Conservation (phyloP, 1,140 invertebrate species). For the Homarus americanus region DNA sequence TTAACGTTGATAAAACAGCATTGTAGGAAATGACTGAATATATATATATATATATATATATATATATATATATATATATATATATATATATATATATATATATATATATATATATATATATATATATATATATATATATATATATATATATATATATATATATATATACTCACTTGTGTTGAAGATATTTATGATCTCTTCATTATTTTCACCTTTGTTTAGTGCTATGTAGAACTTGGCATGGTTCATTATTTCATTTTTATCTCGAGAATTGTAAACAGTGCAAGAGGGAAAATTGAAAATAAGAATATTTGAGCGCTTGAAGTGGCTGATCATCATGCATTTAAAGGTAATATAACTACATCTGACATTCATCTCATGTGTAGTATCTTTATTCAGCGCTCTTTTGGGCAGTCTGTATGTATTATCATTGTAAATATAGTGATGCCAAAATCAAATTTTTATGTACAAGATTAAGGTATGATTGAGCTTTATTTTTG, state of each 20-base stretch:
- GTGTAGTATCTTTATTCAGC: constrained; percentile 12
- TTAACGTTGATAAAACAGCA: no score
- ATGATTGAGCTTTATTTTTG: constrained; percentile 69
- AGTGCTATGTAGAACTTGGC: background rate
- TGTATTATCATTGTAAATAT: constrained; percentile 53
- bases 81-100: no score
- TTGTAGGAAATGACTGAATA: no score
- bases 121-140: no score
- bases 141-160: no score
- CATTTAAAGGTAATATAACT: constrained; percentile 11
- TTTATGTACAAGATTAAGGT: constrained; percentile 64
- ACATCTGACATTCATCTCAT: background rate
- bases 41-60: no score
- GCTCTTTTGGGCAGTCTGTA: constrained; percentile 14
- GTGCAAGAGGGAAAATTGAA: background rate
- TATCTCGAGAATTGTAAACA: background rate
- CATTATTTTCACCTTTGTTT: background rate
- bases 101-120: no score
- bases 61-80: no score
- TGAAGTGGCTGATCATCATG: background rate
- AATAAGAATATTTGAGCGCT: background rate
- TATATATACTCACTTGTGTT: no score
- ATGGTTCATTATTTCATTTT: background rate
- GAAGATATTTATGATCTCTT: no score
- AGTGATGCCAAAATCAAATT: constrained; percentile 70